Base-by-base conservation (phyloP, 2,888 invertebrate genomes). In the Apamea sordens region DNA sequence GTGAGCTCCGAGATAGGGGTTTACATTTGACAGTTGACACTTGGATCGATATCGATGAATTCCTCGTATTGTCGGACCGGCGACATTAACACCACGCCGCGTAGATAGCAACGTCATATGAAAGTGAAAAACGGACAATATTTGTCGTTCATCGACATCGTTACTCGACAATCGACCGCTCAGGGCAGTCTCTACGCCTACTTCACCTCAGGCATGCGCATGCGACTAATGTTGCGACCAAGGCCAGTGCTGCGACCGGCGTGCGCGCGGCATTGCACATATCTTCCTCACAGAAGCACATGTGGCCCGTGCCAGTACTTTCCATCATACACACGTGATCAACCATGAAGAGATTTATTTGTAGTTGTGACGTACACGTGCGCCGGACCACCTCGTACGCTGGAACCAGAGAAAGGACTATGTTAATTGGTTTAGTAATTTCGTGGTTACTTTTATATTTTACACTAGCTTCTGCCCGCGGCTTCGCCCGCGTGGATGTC, bases 311-410 rank as follows among this genome's bases (percentile, higher is more conserved):
- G 97, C 99, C 99, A 97, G 98, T 98, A 98, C 99, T 99, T 98
- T 99, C 99, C 98, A 98, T 98, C 99, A 99, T 99, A 98, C 99
- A 99, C 97, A 99, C 99, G 97, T 99, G 99, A 97, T 99, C 99
- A 96, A 99, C 99, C 99, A 99, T 99, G 97, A 99, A 99, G 93
- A 99, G 97, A 97, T 99, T 99, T 97, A 99, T 99, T 97, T 99
- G 99, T 88, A 99, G 98, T 94, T 99, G 98, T 86, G 99, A 98
- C 80, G 99, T 99, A 97, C 99, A 99, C 90, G 99, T 99, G 91
- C 99, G 97, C 84, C 99, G 97, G 89, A 99, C 98, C 92, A 98
- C 98, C 96, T 99, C 99, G 97, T 98, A 99, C 84, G 98, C 99
- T 99, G 97, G 41, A 97, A 78, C 88, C 79, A 86, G 85, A 89